Base-by-base conservation (phyloP, 2,888 invertebrate species). In the Philopedon plagiatum region DNA sequence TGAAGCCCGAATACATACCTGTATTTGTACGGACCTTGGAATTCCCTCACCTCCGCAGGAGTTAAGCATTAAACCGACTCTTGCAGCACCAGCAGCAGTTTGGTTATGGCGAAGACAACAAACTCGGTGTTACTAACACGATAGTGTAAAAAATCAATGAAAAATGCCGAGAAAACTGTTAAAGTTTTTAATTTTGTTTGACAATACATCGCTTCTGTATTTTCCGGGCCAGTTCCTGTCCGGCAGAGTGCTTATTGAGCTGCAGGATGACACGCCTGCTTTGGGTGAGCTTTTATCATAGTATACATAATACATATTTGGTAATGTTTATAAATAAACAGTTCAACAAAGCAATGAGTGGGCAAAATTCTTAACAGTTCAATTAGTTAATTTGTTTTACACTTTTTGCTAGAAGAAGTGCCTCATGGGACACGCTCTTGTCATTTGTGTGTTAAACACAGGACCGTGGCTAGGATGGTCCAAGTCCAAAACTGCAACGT, bases 171-270 rank as follows among this genome's bases (percentile, higher is more conserved):
- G 94, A 80, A 97, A 97, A 87, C 88, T 97, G 79, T 89, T 95
- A 76, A 97, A 97, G 87, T 97, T 97, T 86, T 89, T 97, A 74
- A 96, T 97, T 81, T 90, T 97, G 76, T 96, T 97, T 86, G 97
- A 97, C 87, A 97, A 97, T 84, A 95, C 96, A 54, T 96, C 95
- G 80, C 87, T 97, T 76, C 86, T 97, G 71, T 97, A 97, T 86
- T 97, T 97, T 84, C 97, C 97, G 73, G 97, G 97, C 5, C 96
- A 96, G 86, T 97, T 97, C 86, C 87, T 97, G 76, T 95, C 95
- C 64, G 97, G 97, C 41, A 90, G 96, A 83, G 96, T 97, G 68
- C 90, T 97, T 64, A 93, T 97, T 83, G 97, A 97, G 84, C 87
- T 97, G 75, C 96, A 97, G 85, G 96, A 96, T 87, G 96, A 97